Evolutionary conservation across 2,113 vertebrate species (phyloP), one percentile per base, ranked within the genome.

Genomic region (Condylura cristata): DNA sequence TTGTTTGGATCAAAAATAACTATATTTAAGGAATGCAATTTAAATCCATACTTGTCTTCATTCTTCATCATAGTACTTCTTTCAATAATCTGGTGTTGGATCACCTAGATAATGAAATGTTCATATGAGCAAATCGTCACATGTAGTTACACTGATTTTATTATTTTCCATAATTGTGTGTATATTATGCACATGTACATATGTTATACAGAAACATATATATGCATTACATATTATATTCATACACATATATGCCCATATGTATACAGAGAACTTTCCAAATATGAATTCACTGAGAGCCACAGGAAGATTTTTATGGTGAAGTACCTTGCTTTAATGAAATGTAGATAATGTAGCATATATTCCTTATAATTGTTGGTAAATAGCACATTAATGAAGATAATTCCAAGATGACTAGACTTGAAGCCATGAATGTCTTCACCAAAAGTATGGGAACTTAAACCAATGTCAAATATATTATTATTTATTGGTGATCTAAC

Each of bases 11-110:
- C 80, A 51, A 74, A 79, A 94, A 53, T 61, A 66, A 17, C 26
- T 89, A 93, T 72, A 66, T 95, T 41, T 84, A 81, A 78, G 53
- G 24, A 83, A 79, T 51, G 93, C 39, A 66, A 10, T 80, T 95
- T 84, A 63, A 0, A 13, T 79, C 4, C 5, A n/a, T 74, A 22
- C 13, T 84, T 71, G 24, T 44, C 8, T 82, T 8, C n/a, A n/a
- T n/a, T 53, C 24, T 93, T 41, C 16, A 48, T 8, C 30, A 20
- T 8, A 63, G 7, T 53, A 28, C 51, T 53, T 3, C 17, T 83
- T 41, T 84, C 32, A 81, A 58, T 28, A 70, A 12, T 68, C 18
- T 46, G 2, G 5, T 51, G 5, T 53, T 68, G 65, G n/a, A 39
- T 84, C 39, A 72, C 1, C 4, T 75, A 18, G 5, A 90, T 60